phyloP scores from a whole-genome alignment of 2,888 invertebrate species.

The Heteromurus nitidus region DNA sequence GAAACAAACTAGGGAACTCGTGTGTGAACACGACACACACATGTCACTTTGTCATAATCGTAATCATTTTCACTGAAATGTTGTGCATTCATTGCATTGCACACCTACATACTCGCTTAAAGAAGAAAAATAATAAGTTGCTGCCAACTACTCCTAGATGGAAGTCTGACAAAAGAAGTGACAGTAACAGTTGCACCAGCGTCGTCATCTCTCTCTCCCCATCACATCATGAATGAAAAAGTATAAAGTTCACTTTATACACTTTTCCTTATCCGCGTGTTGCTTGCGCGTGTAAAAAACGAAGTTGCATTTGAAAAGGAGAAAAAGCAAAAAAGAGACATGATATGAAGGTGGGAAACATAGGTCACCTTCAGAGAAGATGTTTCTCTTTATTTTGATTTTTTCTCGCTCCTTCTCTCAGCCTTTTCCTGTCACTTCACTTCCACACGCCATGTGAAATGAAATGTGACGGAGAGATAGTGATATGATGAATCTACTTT shows the following conservation, averaged over 20 bases:
- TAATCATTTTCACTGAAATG: no score
- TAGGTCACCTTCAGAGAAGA: neutral
- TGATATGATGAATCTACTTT: slow-evolving; percentile 22
- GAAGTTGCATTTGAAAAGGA: no score
- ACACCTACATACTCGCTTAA: no score
- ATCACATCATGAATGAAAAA: slow-evolving; percentile 37
- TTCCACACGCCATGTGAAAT: slow-evolving; percentile 22
- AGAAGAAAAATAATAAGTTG: slow-evolving; percentile 1
- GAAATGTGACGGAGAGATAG: slow-evolving; percentile 25
- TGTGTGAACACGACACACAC: no score
- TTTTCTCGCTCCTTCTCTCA: neutral
- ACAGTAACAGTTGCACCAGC: slow-evolving; percentile 55
- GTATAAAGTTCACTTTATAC: no score
- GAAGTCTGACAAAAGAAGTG: slow-evolving; percentile 51
- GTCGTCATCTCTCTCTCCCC: slow-evolving; percentile 28
- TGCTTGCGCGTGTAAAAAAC: neutral
- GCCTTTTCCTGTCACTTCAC: slow-evolving; percentile 22
- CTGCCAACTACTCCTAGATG: slow-evolving; percentile 8
- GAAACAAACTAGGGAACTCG: no score
- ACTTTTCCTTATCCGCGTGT: no score
- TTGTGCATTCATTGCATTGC: no score
- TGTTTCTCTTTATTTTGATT: neutral
- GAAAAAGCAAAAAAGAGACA: slow-evolving; percentile 4
- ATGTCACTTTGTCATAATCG: no score
- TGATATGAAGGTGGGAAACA: neutral